These are phyloP conservation scores for Prinia subflava DNA, from an alignment of 2,113 vertebrate species.

Conservation along the genomic window DNA sequence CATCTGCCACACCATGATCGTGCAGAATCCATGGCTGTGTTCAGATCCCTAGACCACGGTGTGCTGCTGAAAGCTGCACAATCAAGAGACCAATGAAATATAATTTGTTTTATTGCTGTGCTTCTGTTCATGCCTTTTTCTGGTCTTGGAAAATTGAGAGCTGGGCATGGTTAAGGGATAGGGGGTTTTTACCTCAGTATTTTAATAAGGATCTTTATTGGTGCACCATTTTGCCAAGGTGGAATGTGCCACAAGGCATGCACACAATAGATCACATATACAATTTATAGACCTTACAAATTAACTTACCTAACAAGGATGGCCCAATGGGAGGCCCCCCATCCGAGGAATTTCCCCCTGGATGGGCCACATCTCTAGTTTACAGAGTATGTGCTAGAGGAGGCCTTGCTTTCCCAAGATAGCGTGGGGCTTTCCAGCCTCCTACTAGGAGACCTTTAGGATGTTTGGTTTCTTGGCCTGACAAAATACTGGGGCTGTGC, in stretches of 20 bases:
- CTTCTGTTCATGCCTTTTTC: neutral
- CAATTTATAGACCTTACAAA: neutral
- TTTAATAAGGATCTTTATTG: neutral
- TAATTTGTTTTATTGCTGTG: neutral
- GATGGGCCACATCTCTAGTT: neutral
- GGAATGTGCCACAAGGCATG: neutral
- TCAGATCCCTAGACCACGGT: neutral
- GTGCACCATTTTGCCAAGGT: neutral
- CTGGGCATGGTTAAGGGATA: neutral
- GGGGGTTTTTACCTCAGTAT: neutral
- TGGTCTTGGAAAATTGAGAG: neutral
- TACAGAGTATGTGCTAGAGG: neutral
- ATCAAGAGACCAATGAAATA: neutral
- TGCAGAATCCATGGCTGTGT: neutral
- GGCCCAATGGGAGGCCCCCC: neutral
- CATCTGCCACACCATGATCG: neutral
- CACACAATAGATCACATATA: fast-evolving
- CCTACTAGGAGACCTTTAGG: no score
- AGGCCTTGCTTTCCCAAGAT: neutral
- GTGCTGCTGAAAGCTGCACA: neutral
- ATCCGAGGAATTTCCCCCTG: neutral
- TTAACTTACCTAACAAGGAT: neutral
- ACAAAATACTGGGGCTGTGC: neutral
- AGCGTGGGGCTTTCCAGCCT: fast-evolving
- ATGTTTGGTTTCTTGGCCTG: neutral